Percentiles rank a stretch among this genome's conserved stretches.
Evolutionary conservation across 1,140 invertebrate species (phyloP).

Genomic region (Meloidogyne exigua): DNA sequence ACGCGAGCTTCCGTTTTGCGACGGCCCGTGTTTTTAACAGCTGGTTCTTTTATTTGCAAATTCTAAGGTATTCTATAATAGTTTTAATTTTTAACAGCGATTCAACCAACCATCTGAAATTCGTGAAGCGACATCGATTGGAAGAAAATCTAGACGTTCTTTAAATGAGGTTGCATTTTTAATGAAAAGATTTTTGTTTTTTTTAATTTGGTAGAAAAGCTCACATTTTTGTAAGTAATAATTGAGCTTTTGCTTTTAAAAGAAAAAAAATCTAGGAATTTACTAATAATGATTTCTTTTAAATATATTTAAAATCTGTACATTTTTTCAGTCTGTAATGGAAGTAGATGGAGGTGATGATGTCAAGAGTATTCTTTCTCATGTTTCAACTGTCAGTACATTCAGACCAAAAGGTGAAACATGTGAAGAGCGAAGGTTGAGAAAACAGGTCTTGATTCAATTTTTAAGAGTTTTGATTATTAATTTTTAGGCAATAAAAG

Average conservation of each 20-base stretch:
- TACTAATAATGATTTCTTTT: too few species aligned
- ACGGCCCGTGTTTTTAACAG: too few species aligned
- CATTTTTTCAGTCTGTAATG: background rate
- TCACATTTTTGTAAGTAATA: too few species aligned
- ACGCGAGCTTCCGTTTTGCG: too few species aligned
- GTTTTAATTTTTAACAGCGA: background rate
- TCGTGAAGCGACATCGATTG: background rate
- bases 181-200: too few species aligned
- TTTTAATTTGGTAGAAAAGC: too few species aligned
- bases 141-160: background rate
- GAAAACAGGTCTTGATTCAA: background rate
- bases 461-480: background rate
- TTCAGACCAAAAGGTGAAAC: background rate
- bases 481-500: constrained; percentile 28
- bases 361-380: background rate
- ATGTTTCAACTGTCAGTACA: background rate
- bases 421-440: background rate
- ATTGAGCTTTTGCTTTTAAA: too few species aligned
- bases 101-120: background rate
- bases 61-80: too few species aligned
- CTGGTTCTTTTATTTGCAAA: too few species aligned
- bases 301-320: too few species aligned
- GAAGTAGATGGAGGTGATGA: background rate
- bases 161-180: background rate
- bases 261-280: too few species aligned